Conservation (phyloP, 2,888 invertebrate species). For the Siphonodentalium dalli region DNA sequence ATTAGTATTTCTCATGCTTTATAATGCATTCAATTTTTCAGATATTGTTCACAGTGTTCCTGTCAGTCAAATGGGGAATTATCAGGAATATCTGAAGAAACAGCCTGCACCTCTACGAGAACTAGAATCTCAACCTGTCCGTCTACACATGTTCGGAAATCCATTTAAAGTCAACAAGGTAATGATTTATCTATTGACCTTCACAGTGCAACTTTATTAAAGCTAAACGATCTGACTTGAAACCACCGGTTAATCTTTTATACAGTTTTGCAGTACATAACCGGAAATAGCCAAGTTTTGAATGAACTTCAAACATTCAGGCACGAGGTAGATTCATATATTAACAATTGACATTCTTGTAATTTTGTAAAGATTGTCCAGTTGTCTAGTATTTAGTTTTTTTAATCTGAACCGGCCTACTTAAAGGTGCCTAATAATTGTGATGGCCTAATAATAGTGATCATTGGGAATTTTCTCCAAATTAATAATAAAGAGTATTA, state of each 20-base stretch:
- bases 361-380: too few relatives aligned
- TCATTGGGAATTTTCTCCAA: too few relatives aligned
- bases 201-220: neutral
- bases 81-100: slow-evolving; percentile 96
- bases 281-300: too few relatives aligned
- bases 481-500: too few relatives aligned
- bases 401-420: too few relatives aligned
- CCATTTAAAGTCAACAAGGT: slow-evolving; percentile 99
- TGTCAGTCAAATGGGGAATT: slow-evolving; percentile 98
- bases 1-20: neutral
- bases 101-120: slow-evolving; percentile 91
- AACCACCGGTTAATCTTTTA: neutral
- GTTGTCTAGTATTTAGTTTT: too few relatives aligned
- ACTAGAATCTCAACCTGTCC: slow-evolving; percentile 91
- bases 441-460: too few relatives aligned
- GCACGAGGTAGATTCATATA: too few relatives aligned
- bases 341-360: too few relatives aligned
- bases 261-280: too few relatives aligned
- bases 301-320: too few relatives aligned
- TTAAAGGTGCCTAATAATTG: too few relatives aligned
- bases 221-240: neutral
- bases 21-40: slow-evolving; percentile 29
- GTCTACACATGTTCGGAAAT: slow-evolving; percentile 99
- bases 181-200: neutral
- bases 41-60: slow-evolving; percentile 95